A percentile compares a stretch with the other conserved stretches of the same genome.
Conservation (phyloP, 2,113 vertebrate genomes). For the Elanus axillaris region DNA sequence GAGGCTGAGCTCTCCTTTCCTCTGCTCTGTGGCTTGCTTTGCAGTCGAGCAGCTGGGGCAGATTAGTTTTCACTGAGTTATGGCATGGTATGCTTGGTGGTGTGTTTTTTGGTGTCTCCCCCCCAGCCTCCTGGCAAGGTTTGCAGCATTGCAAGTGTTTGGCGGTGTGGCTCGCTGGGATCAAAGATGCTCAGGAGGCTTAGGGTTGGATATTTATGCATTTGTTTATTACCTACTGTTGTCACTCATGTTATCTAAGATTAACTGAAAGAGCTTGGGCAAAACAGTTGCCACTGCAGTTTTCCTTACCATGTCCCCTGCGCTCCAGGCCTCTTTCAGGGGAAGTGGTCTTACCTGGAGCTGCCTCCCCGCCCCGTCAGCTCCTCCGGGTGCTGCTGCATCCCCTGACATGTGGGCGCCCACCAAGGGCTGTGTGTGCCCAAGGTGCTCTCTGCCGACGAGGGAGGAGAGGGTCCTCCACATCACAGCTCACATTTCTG, state of each 20-base stretch:
- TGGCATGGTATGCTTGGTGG: fast-evolving
- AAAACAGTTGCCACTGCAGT: fast-evolving
- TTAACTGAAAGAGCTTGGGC: background rate
- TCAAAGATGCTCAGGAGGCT: background rate
- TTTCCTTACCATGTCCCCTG: background rate
- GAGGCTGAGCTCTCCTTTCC: background rate
- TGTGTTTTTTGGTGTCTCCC: background rate
- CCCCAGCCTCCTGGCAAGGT: background rate
- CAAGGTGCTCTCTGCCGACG: background rate
- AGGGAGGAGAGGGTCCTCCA: background rate
- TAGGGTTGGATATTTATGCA: background rate
- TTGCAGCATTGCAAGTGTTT: background rate
- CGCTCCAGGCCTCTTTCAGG: background rate
- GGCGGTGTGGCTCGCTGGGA: background rate
- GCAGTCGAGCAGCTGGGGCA: background rate
- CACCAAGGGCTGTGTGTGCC: background rate
- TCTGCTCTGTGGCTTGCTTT: background rate
- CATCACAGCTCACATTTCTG: background rate
- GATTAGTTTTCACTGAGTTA: background rate
- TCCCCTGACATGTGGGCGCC: background rate
- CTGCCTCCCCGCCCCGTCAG: background rate
- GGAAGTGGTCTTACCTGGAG: background rate
- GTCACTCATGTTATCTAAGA: background rate
- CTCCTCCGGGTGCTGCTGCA: background rate
- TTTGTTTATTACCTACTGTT: background rate